Conservation (phyloP, 2,113 vertebrate genomes). For the Phrynocephalus versicolor region DNA sequence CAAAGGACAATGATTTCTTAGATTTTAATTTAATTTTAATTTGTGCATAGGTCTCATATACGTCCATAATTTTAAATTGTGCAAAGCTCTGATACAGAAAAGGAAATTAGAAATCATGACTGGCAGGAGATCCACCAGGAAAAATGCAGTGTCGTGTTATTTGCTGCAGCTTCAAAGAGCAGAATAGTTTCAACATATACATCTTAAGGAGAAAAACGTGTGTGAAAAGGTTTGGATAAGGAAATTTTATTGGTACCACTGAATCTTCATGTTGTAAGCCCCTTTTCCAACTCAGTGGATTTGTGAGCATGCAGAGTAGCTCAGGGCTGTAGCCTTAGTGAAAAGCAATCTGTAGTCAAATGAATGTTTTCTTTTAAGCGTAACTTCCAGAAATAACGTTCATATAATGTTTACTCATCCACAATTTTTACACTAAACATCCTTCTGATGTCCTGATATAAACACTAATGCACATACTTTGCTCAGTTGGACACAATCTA, state of each 20-base stretch:
- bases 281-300: neutral
- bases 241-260: neutral
- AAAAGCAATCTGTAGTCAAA: neutral
- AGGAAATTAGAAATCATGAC: too few relatives aligned
- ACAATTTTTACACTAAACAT: neutral
- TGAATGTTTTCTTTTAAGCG: neutral
- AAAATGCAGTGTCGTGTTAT: too few relatives aligned
- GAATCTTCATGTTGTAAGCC: neutral
- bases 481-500: constrained; percentile 35
- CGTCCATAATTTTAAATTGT: too few relatives aligned
- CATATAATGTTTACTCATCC: neutral
- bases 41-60: too few relatives aligned
- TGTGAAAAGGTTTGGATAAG: neutral
- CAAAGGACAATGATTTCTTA: too few relatives aligned
- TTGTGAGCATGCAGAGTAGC: constrained; percentile 4
- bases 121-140: too few relatives aligned
- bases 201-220: neutral
- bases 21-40: too few relatives aligned
- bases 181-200: neutral
- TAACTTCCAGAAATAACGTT: neutral
- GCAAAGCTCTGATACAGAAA: too few relatives aligned
- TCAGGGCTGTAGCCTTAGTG: neutral
- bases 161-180: neutral
- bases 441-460: neutral
- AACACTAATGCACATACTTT: constrained; percentile 24